Evolutionary conservation across 2,797 vertebrate genomes (phyloP), one percentile per base, ranked within the genome.

Genomic region (Peromyscus aztecus): DNA sequence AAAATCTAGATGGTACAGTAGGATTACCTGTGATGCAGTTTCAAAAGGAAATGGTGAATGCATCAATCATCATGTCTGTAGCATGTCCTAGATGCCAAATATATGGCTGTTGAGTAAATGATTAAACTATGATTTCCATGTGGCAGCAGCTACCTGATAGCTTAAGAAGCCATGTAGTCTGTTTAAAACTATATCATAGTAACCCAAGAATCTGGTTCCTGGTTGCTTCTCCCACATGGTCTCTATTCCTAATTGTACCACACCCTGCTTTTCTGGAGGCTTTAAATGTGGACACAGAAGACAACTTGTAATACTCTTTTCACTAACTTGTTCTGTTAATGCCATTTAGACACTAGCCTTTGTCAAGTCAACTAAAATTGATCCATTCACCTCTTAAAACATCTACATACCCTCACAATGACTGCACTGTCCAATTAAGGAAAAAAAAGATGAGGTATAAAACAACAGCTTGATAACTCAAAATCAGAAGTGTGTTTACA

Each of bases 311-410:
- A 90, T 83, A 34, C 63, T 4, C 23, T 61, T 96, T 85, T 55
- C 46, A 91, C 57, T 77, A 92, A 63, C 84, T 16, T 87, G 1
- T 96, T 90, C 89, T 65, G 4, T 69, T 87, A 93, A 27, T 67
- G 12, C 43, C 83, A 84, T 29, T 65, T 16, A 69, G 37, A 55
- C 13, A 55, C 3, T 49, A 65, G 63, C 19, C 19, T 91, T 96
- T 91, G 89, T 21, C 81, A 95, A 89, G 46, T 71, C 37, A 69
- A 69, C 90, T 92, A 86, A 81, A 94, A 82, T 78, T 10, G 49
- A 89, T 80, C 91, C 46, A 67, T 88, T 82, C 29, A 67, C 81
- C 93, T 95, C 71, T 59, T 67, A 88, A 24, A 90, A 85, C 80
- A 93, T 89, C 49, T 76, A 24, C n/a, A 75, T 61, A 3, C 52